Percentiles rank a stretch among this genome's conserved stretches.
Conservation (phyloP, 2,113 vertebrate genomes). For the Phocoena phocoena region DNA sequence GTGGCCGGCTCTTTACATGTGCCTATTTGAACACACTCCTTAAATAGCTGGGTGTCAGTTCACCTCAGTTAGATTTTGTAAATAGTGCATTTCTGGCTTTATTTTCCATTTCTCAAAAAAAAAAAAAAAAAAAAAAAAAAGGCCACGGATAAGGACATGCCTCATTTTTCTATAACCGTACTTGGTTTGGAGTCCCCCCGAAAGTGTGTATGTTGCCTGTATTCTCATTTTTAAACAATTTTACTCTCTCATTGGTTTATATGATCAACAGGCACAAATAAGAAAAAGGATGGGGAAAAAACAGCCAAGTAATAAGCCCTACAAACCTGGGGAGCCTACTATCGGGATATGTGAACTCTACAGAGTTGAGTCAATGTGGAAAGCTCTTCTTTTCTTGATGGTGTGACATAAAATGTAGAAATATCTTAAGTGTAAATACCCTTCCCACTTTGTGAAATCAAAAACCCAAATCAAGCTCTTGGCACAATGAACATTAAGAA, state of each 20-base stretch:
- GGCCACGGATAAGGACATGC: neutral
- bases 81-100: rapidly evolving
- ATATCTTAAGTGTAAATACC: rapidly evolving
- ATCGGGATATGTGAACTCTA: too few species aligned
- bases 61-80: neutral
- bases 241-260: neutral
- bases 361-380: rapidly evolving
- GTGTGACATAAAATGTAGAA: rapidly evolving
- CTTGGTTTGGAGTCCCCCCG: neutral
- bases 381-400: rapidly evolving
- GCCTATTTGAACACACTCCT: neutral
- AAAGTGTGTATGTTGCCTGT: rapidly evolving
- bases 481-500: neutral
- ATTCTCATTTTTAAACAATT: neutral
- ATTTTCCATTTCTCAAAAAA: neutral
- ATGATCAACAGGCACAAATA: neutral
- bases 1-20: neutral
- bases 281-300: too few species aligned
- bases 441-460: neutral
- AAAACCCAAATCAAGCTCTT: too few species aligned
- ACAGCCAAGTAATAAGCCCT: rapidly evolving
- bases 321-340: rapidly evolving
- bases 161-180: neutral
- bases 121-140: neutral
- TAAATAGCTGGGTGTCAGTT: rapidly evolving